A percentile compares a stretch with the other conserved stretches of the same genome.
Conservation (phyloP, 2,113 vertebrate genomes). For the Nanorana parkeri region DNA sequence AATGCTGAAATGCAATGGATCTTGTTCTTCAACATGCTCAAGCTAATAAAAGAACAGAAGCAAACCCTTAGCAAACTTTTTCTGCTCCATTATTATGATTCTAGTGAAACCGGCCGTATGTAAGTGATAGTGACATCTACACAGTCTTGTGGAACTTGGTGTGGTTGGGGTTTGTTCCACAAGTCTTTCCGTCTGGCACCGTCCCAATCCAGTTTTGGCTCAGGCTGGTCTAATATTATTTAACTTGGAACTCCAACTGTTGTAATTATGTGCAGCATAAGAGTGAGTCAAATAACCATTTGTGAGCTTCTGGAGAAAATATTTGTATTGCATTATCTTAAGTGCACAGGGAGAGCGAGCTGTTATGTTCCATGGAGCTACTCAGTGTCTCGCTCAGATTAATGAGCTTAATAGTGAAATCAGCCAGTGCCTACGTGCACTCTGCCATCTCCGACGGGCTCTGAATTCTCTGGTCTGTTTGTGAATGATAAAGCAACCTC, state of each 20-base stretch:
- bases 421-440: neutral
- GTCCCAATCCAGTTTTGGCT: slow-evolving; percentile 42
- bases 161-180: slow-evolving; percentile 38
- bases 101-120: neutral
- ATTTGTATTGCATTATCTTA: slow-evolving; percentile 53
- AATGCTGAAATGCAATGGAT: too few species aligned
- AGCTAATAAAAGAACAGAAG: too few species aligned
- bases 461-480: neutral
- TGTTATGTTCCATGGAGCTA: slow-evolving; percentile 14
- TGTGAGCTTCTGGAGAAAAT: slow-evolving; percentile 41
- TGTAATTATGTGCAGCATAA: slow-evolving; percentile 46
- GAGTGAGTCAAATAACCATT: slow-evolving; percentile 48
- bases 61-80: neutral
- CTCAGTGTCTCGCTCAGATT: slow-evolving; percentile 1
- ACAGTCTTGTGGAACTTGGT: slow-evolving; percentile 33
- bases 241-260: slow-evolving; percentile 36
- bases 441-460: slow-evolving; percentile 8
- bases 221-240: slow-evolving; percentile 32
- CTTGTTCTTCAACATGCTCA: too few species aligned
- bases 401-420: neutral
- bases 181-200: slow-evolving; percentile 30
- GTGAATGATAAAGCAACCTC: too few species aligned
- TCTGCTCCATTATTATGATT: neutral
- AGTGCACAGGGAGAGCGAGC: slow-evolving; percentile 6
- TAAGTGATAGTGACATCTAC: slow-evolving; percentile 48